phyloP scores from a whole-genome alignment of 2,113 vertebrate genomes.

The Chaetodon auriga region DNA sequence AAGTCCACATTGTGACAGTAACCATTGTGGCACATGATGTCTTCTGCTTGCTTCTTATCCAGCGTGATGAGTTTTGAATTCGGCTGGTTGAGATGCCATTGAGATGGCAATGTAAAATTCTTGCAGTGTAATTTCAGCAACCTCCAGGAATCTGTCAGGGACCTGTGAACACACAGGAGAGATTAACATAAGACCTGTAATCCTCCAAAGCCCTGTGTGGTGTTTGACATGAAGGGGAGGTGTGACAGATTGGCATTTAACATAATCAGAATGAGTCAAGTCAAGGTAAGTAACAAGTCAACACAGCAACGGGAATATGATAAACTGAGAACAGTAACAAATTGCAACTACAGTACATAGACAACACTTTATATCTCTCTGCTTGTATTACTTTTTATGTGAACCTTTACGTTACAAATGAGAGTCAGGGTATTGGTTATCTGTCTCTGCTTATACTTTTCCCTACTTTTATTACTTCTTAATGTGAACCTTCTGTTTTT shows the following conservation, averaged over 20 bases:
- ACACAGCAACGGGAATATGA: not conserved
- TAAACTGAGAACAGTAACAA: too few species aligned
- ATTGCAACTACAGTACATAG: too few species aligned
- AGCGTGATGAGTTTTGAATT: slow-evolving; percentile 80
- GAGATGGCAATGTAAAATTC: slow-evolving; percentile 92
- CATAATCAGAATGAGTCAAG: not conserved
- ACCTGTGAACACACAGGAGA: slow-evolving; percentile 82
- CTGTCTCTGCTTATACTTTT: too few species aligned
- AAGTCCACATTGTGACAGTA: slow-evolving; percentile 53
- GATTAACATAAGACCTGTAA: not conserved
- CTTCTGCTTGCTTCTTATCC: slow-evolving; percentile 21
- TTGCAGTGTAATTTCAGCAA: slow-evolving; percentile 89
- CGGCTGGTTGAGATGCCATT: slow-evolving; percentile 85
- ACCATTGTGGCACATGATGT: slow-evolving; percentile 48
- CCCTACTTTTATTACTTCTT: too few species aligned
- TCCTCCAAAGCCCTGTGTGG: not conserved
- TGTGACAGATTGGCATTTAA: not conserved
- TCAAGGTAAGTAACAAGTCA: slow-evolving; percentile 52
- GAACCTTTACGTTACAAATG: too few species aligned
- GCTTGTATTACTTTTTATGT: too few species aligned
- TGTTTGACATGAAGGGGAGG: not conserved
- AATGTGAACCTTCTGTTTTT: too few species aligned
- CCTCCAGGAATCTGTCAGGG: slow-evolving; percentile 90
- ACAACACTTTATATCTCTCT: too few species aligned
- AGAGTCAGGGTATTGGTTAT: too few species aligned